Base-by-base conservation (phyloP, 2,797 vertebrate species). In the Mus minutoides region DNA sequence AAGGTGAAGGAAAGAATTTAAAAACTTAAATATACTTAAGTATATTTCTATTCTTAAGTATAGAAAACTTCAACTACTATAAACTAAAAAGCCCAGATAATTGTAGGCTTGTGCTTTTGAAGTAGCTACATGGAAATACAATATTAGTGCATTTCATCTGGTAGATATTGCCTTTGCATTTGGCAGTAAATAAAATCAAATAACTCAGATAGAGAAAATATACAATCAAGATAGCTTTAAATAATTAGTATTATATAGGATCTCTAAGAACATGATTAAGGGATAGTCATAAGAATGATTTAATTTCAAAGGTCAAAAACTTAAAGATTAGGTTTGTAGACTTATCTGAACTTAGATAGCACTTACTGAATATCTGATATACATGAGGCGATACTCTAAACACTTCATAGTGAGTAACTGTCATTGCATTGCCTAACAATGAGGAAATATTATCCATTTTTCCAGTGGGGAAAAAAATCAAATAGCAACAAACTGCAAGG, bases 291-390 rank as follows among this genome's bases (percentile, higher is more conserved):
- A 87, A 9, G 73, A 56, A 43, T 54, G 14, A 14, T 14, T 95
- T 94, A 37, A 64, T 85, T 94, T 92, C 64, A 78, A 80, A 91
- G 10, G 3, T 94, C 58, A 88, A 91, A 83, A 96, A 76, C 19
- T 34, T 31, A 40, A 9, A 87, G 85, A 91, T 49, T 24, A 37
- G 82, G 83, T 94, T 79, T 89, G 60, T 37, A 91, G 73, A 11
- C 34, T 40, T 85, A 1, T 82, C 31, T 54, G 7, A 77, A 64
- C 26, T 82, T 87, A 80, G 1, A 71, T 89, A 94, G 43, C 67
- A 22, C 88, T 82, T 88, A 80, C 11, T 82, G 75, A 96, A 49
- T 3, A 76, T 67, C 88, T 94, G 7, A 34, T 94, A 12, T 40
- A 46, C 46, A 6, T 88, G 43, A 90, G 34, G 2, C 4, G 82